A percentile compares a stretch with the other conserved stretches of the same genome.
phyloP scores from a whole-genome alignment of 2,797 vertebrate species.

The Monodelphis domestica region DNA sequence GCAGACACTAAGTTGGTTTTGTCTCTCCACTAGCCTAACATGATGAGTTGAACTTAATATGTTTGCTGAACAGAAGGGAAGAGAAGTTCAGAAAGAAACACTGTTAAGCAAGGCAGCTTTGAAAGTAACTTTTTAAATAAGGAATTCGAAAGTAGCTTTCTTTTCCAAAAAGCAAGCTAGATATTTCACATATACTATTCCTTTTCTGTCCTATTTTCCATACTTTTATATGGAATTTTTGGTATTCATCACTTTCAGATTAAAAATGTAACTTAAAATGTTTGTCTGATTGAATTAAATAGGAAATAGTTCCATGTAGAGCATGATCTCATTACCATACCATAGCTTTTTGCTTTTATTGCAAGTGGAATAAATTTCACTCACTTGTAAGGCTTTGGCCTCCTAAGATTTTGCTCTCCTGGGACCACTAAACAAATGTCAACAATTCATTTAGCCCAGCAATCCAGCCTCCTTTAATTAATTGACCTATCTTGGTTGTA shows the following conservation, averaged over 20 bases:
- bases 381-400: conserved; percentile 8
- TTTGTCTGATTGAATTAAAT: background rate
- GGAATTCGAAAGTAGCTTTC: background rate
- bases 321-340: background rate
- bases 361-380: background rate
- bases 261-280: background rate
- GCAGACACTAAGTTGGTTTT: too few relatives aligned
- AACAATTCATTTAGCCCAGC: background rate
- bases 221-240: background rate
- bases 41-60: too few relatives aligned
- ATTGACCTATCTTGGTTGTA: background rate
- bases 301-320: background rate
- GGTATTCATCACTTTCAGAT: background rate
- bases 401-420: conserved; percentile 21
- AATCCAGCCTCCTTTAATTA: background rate
- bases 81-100: too few relatives aligned
- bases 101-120: too few relatives aligned
- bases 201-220: background rate
- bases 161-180: background rate
- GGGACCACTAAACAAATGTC: background rate
- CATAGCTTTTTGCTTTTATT: background rate
- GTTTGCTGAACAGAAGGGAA: too few relatives aligned
- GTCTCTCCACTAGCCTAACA: too few relatives aligned
- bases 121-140: too few relatives aligned
- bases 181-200: background rate